Evolutionary conservation across 2,113 vertebrate species (phyloP), one percentile per base, ranked within the genome.

Genomic region (Larimichthys polyactis): DNA sequence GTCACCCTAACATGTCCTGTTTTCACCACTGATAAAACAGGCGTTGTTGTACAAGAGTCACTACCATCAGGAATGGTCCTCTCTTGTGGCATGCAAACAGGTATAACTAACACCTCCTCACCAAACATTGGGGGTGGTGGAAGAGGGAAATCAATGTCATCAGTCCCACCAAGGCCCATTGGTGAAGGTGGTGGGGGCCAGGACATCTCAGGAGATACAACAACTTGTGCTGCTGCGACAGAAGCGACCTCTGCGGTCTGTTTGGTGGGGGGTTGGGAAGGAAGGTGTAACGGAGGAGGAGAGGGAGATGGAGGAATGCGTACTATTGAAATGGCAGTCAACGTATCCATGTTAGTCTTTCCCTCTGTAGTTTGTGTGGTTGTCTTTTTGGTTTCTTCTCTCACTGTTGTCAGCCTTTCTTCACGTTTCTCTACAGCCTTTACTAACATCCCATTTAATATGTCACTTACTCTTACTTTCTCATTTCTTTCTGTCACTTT

Each of bases 171-270:
- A 5, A 94, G 20, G 5, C 87, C 40, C 0, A 92, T 52, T 22
- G 93, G 93, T 3, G 92, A 96, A 0, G 97, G 97, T 0, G 98
- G 98, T 0, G 96, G 97, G 0, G 96, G 97, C 96, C 96, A 27
- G 74, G 22, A 32, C 5, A 75, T 84, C 55, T 64, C 79, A 27
- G 89, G 71, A 29, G 92, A 92, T 3, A 40, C 22, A 40, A 67
- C 36, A 66, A 74, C 62, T 83, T 62, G 49, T 29, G 51, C 64
- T 32, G 73, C 43, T n/a, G 70, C 22, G 46, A 16, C n/a, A 12
- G 80, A 36, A 22, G 70, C 1, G 22, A 67, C 46, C 48, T 57
- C 69, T 46, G 63, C 44, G 51, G 22, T 71, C 85, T 94, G 96
- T 87, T 93, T 96, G 6, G 63, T 66, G 0, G 94, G 95, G 0